These are phyloP conservation scores for Halisarca cf. caerulea DNA, from an alignment of 37 sponge, comb jelly and placozoan species.

Conservation along the genomic window DNA sequence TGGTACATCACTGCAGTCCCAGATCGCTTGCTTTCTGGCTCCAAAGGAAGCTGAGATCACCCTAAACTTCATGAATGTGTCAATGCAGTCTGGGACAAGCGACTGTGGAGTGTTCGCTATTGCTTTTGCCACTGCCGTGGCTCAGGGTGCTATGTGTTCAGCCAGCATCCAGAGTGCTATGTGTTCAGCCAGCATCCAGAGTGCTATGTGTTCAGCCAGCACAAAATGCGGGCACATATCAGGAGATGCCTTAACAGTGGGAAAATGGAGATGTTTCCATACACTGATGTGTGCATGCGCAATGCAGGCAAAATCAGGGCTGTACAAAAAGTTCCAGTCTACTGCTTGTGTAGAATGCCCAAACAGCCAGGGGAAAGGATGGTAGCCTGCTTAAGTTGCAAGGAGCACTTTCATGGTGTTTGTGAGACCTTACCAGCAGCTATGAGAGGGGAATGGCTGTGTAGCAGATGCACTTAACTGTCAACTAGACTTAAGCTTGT, in stretches of 20 bases:
- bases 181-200: constrained; percentile 10
- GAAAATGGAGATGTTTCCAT: constrained; percentile 11
- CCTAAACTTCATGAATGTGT: constrained; percentile 31
- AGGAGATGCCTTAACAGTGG: not conserved
- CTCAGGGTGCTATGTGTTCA: too few relatives aligned
- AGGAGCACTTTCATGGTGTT: constrained; percentile 26
- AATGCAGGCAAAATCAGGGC: constrained; percentile 7
- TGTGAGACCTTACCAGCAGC: constrained; percentile 30
- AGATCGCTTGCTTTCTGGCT: constrained; percentile 7
- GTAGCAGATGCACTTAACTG: constrained; percentile 16
- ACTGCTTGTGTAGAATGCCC: constrained; percentile 22
- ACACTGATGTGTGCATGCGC: not conserved
- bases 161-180: too few relatives aligned
- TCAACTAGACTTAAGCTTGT: too few relatives aligned
- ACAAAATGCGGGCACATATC: constrained; percentile 25
- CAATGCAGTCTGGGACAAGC: constrained; percentile 5
- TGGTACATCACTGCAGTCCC: not conserved
- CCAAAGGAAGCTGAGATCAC: constrained; percentile 7
- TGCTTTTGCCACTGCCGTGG: constrained; percentile 31
- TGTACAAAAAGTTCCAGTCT: not conserved
- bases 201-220: constrained; percentile 10
- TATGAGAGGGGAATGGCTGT: not conserved
- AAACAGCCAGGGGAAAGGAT: not conserved
- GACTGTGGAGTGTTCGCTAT: constrained; percentile 28
- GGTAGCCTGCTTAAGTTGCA: constrained; percentile 22